Evolutionary conservation across 2,888 invertebrate genomes (phyloP), one percentile per base, ranked within the genome.

Genomic region (Agrochola circellaris): DNA sequence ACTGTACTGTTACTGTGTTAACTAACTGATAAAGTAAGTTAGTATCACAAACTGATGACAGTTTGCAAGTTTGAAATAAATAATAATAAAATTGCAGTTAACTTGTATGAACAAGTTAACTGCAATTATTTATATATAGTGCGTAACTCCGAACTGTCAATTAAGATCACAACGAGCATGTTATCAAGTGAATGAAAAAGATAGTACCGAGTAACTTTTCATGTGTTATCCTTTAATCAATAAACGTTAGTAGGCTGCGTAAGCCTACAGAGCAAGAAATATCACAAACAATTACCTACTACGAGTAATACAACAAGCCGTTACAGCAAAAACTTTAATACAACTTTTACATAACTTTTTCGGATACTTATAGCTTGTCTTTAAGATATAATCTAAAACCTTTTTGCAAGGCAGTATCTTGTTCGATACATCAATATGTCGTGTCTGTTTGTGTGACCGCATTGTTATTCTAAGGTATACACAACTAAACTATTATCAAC

Each of bases 31-130:
- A 75, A 2, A 45, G 20, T 45, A 30, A 66, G 48, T 60, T 23
- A 76, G 60, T 75, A 51, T 62, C 51, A 77, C 77, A 77, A 68
- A n/a, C n/a, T n/a, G n/a, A n/a, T n/a, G n/a, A n/a, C n/a, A n/a
- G n/a, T n/a, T n/a, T n/a, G n/a, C n/a, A n/a, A n/a, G n/a, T n/a
- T n/a, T n/a, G n/a, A n/a, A n/a, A n/a, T n/a, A n/a, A n/a, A n/a
- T n/a, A n/a, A n/a, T n/a, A n/a, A n/a, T n/a, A n/a, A n/a, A n/a
- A n/a, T n/a, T n/a, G n/a, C n/a, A n/a, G n/a, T n/a, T n/a, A n/a
- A n/a, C n/a, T n/a, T n/a, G n/a, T n/a, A n/a, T n/a, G n/a, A n/a
- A n/a, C n/a, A n/a, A n/a, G n/a, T n/a, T 30, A 75, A 61, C 77
- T 64, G 30, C 51, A 77, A 42, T 77, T 54, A 54, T 42, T 54